A percentile compares a stretch with the other conserved stretches of the same genome.
Evolutionary conservation across 2,888 invertebrate species (phyloP).

Genomic region (Calliopum simillimum): DNA sequence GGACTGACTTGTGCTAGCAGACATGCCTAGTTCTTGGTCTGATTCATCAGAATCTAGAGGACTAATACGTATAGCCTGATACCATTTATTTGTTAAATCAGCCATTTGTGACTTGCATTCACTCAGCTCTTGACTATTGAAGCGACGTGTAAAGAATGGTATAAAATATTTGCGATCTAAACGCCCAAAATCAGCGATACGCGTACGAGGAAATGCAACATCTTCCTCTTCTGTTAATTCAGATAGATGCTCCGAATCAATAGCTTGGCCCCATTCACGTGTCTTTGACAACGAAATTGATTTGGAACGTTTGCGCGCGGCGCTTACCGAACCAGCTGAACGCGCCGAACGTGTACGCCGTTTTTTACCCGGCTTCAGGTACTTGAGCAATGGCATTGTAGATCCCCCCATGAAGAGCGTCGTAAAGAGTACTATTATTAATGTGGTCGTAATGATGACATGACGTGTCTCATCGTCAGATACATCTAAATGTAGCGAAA

Average conservation of each 20-base stretch:
- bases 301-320: constrained; percentile 75
- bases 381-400: constrained; percentile 96
- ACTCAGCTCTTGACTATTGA: constrained; percentile 95
- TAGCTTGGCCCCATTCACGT: constrained; percentile 95
- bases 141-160: constrained; percentile 95
- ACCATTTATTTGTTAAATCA: constrained; percentile 96
- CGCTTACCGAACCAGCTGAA: constrained; percentile 51
- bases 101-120: constrained; percentile 98
- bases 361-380: constrained; percentile 74
- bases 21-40: constrained; percentile 65
- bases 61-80: constrained; percentile 92
- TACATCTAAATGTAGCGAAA: constrained; percentile 94
- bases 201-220: constrained; percentile 81
- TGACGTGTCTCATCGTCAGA: constrained; percentile 91
- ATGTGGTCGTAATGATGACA: constrained; percentile 96
- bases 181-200: constrained; percentile 88
- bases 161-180: constrained; percentile 94
- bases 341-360: constrained; percentile 54
- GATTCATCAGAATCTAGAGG: constrained; percentile 89
- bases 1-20: constrained; percentile 59
- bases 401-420: constrained; percentile 96
- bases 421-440: constrained; percentile 97
- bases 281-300: constrained; percentile 97
- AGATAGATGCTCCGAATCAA: constrained; percentile 93
- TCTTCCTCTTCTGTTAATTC: constrained; percentile 94